Base-by-base conservation (phyloP, 2,113 vertebrate genomes). In the Podocnemis expansa region DNA sequence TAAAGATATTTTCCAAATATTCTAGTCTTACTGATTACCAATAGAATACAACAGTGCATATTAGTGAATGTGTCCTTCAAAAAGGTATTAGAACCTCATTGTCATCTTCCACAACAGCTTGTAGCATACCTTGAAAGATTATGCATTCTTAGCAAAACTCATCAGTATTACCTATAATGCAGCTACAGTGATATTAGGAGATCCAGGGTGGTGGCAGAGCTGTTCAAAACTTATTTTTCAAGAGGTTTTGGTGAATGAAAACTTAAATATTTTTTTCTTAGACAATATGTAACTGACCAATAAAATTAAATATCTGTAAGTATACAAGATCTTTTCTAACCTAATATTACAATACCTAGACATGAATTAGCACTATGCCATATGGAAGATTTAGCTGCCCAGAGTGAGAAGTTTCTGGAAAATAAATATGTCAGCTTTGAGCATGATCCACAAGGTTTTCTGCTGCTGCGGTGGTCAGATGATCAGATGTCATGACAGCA, bases 1-100 rank as follows among this genome's bases (percentile, higher is more conserved):
- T 89, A 75, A 89, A 93, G 17, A n/a, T 80, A 76, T 21, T 92
- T 94, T 85, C 34, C 88, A 58, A 88, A 90, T 78, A 78, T 52
- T 22, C 1, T 79, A 95, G 5, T 3, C 8, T 10, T 85, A 34
- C 2, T 85, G 43, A 86, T 88, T 22, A 88, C 2, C 43, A 84
- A 19, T 84, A 89, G 41, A 70, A 8, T 0, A 2, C 47, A 87
- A 80, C 2, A 58, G 21, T 1, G 2, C n/a, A 82, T 34, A 60
- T 1, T 5, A 55, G 79, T 78, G 31, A 80, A 80, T 17, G 45
- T 1, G 22, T 54, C 88, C 54, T 13, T 78, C 13, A 63, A 19
- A 79, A 94, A 38, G 10, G 75, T 89, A 52, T 29, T 31, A 75
- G 24, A 94, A 85, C 2, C 21, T 81, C 88, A 76, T 81, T 88